phyloP scores from a whole-genome alignment of 2,113 vertebrate species.

The Oryzias woworae region DNA sequence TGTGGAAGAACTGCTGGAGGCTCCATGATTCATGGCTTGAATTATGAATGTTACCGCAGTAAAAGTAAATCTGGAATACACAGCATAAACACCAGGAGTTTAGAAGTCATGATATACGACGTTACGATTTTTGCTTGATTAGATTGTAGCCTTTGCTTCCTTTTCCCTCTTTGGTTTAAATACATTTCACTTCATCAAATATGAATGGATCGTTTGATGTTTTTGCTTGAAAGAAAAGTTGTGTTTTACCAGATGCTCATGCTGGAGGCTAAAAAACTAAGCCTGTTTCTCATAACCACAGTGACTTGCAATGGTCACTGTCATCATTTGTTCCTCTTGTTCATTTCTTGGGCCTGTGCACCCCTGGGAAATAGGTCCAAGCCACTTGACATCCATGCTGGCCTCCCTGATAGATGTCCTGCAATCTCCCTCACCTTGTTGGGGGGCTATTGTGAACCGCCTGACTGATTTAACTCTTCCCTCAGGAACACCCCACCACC shows the following conservation, averaged over 20 bases:
- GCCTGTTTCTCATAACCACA: constrained; percentile 15
- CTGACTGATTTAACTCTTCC: constrained; percentile 64
- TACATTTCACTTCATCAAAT: constrained; percentile 25
- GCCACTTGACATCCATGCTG: constrained; percentile 57
- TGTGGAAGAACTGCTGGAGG: constrained; percentile 40
- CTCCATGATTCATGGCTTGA: constrained; percentile 43
- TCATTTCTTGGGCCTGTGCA: constrained; percentile 46
- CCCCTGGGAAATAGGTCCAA: constrained; percentile 57
- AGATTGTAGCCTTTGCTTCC: constrained; percentile 14
- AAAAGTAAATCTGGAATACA: constrained; percentile 48
- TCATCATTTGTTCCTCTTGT: constrained; percentile 65
- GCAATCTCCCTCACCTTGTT: constrained; percentile 67
- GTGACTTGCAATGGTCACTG: constrained; percentile 25
- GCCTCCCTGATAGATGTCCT: constrained; percentile 63
- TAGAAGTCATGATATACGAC: constrained; percentile 31
- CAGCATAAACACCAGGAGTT: constrained; percentile 51
- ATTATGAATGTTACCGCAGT: constrained; percentile 52
- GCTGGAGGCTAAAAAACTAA: too few relatives aligned
- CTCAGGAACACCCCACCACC: constrained; percentile 49
- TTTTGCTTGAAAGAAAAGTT: constrained; percentile 27
- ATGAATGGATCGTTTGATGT: constrained; percentile 23
- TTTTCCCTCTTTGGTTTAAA: constrained; percentile 9
- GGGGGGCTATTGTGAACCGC: constrained; percentile 59
- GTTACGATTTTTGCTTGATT: constrained; percentile 30
- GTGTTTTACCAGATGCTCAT: constrained; percentile 16